phyloP scores from a whole-genome alignment of 2,888 invertebrate species.

The Sminthurinus aureus region DNA sequence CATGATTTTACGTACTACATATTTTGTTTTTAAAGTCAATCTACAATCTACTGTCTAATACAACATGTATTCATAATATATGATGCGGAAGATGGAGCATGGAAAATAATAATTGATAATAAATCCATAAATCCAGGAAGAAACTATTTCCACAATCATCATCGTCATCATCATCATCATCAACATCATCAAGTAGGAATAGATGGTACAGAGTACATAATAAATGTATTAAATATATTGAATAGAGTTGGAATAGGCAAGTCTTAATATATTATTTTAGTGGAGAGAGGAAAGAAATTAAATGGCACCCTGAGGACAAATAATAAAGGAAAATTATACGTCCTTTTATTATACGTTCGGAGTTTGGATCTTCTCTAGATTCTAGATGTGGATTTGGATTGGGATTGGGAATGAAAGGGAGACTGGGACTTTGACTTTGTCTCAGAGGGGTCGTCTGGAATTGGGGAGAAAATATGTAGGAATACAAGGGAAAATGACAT shows the following conservation, averaged over 20 bases:
- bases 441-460: no score
- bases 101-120: conserved; percentile 14
- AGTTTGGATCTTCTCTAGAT: not conserved
- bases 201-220: no score
- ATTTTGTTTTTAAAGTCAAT: no score
- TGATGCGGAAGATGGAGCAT: not conserved
- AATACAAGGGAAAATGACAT: no score
- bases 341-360: not conserved
- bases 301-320: conserved; percentile 26
- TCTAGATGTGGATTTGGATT: not conserved
- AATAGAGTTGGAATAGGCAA: no score
- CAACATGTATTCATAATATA: not conserved
- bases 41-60: no score
- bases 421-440: no score
- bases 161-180: no score
- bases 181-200: no score
- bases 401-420: not conserved
- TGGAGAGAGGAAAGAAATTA: conserved; percentile 8
- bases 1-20: no score
- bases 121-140: conserved; percentile 5
- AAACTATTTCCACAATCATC: not conserved
- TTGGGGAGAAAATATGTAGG: no score
- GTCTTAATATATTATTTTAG: not conserved
- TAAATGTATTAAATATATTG: no score
- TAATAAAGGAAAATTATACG: not conserved